Percentiles rank a stretch among this genome's conserved stretches.
These are phyloP conservation scores for Hoplostethus mediterraneus DNA, from an alignment of 2,797 vertebrate genomes.

Conservation along the genomic window DNA sequence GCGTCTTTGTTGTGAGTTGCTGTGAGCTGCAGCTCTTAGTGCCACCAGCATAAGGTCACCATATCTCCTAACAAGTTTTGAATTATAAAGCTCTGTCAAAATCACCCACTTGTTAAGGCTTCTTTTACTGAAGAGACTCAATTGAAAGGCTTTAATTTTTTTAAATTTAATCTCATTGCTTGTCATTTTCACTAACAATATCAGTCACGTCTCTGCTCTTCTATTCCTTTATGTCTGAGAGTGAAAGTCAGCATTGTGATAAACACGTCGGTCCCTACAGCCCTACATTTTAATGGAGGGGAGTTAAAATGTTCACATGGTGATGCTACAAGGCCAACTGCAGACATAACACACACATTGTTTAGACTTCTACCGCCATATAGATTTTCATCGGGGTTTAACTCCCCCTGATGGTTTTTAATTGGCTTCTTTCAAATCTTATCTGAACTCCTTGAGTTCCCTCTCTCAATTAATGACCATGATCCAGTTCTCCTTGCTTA, in stretches of 20 bases:
- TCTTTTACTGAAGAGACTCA: not conserved
- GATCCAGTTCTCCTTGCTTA: not conserved
- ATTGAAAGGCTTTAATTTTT: not conserved
- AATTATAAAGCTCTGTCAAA: no score
- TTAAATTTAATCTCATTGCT: no score
- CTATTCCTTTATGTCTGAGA: no score
- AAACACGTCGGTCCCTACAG: not conserved
- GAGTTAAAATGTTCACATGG: not conserved
- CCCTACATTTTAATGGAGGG: not conserved
- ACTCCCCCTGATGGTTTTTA: no score
- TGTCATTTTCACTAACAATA: not conserved
- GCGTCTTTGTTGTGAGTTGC: no score
- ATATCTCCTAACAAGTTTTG: not conserved
- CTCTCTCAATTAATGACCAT: conserved; percentile 1
- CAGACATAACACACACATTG: not conserved
- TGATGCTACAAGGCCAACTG: no score
- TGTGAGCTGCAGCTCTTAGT: not conserved
- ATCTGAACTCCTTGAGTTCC: conserved; percentile 2
- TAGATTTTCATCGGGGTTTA: no score
- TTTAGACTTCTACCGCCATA: no score
- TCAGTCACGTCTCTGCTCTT: no score
- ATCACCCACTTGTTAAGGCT: no score
- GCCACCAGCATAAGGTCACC: not conserved
- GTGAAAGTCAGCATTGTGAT: not conserved
- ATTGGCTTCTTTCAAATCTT: conserved; percentile 1